phyloP scores from a whole-genome alignment of 2,113 vertebrate genomes.

The Oryzias curvinotus region DNA sequence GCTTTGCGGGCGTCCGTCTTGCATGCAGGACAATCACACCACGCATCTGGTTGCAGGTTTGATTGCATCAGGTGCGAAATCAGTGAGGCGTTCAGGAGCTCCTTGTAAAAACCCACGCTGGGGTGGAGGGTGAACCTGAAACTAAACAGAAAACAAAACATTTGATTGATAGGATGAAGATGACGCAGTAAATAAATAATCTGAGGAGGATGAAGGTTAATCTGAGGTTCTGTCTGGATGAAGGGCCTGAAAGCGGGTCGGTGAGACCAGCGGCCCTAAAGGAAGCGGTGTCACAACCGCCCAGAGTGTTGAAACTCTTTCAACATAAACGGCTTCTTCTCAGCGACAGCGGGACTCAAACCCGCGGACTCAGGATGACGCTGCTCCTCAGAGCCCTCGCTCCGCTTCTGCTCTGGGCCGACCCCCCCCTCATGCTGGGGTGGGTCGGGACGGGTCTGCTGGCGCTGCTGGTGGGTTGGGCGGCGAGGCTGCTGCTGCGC shows the following conservation, averaged over 20 bases:
- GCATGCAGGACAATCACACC: too few species aligned
- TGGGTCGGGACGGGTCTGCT: constrained; percentile 13
- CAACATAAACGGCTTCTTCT: constrained; percentile 21
- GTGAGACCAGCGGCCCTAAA: background rate
- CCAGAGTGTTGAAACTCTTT: constrained; percentile 29
- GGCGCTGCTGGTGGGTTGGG: constrained; percentile 20
- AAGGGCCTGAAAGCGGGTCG: too few species aligned
- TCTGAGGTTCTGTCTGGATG: too few species aligned
- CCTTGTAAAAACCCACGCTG: background rate
- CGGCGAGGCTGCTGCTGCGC: constrained; percentile 38
- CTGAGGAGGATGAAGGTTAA: too few species aligned
- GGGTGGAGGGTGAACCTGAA: background rate
- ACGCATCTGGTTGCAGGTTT: constrained; percentile 4
- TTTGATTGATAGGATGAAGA: too few species aligned
- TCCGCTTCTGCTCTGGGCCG: constrained; percentile 25
- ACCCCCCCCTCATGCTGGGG: constrained; percentile 19
- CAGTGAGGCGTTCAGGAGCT: constrained; percentile 13
- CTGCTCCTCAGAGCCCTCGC: constrained; percentile 31
- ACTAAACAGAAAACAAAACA: too few species aligned
- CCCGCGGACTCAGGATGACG: constrained; percentile 18
- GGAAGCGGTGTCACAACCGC: constrained; percentile 10
- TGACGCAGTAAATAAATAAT: too few species aligned
- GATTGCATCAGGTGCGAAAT: background rate
- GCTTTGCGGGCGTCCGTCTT: too few species aligned
- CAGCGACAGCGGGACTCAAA: background rate